Conservation (phyloP, 2,113 vertebrate species). For the Halichoerus grypus region DNA sequence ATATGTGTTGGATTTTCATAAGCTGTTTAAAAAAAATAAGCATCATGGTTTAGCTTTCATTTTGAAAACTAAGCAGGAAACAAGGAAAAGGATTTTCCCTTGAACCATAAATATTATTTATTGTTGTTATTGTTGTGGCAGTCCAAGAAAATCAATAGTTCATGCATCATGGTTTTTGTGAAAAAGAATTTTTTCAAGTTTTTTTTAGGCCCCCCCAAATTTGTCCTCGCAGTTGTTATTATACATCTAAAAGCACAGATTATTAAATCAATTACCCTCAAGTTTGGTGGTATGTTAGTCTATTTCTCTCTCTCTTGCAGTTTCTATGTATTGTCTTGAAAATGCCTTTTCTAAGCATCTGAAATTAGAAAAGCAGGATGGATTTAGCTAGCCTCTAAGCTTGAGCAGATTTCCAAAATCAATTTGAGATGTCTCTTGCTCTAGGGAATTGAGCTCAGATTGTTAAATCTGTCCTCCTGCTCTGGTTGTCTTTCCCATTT, state of each 20-base stretch:
- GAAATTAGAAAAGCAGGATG: background rate
- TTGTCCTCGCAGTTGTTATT: background rate
- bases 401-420: background rate
- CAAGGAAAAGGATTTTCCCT: background rate
- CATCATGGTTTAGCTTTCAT: background rate
- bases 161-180: background rate
- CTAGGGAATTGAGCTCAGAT: background rate
- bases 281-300: background rate
- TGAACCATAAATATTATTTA: background rate
- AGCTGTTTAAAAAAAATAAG: background rate
- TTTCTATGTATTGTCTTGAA: background rate
- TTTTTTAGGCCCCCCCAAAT: background rate
- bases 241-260: background rate
- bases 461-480: background rate
- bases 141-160: background rate
- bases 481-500: background rate
- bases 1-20: background rate
- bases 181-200: background rate
- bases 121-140: background rate
- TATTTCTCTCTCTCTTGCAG: background rate
- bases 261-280: background rate
- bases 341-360: slow-evolving; percentile 15
- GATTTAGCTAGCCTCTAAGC: background rate
- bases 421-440: background rate
- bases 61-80: slow-evolving; percentile 1